phyloP scores from a whole-genome alignment of 2,113 vertebrate species.

The Zeus faber region DNA sequence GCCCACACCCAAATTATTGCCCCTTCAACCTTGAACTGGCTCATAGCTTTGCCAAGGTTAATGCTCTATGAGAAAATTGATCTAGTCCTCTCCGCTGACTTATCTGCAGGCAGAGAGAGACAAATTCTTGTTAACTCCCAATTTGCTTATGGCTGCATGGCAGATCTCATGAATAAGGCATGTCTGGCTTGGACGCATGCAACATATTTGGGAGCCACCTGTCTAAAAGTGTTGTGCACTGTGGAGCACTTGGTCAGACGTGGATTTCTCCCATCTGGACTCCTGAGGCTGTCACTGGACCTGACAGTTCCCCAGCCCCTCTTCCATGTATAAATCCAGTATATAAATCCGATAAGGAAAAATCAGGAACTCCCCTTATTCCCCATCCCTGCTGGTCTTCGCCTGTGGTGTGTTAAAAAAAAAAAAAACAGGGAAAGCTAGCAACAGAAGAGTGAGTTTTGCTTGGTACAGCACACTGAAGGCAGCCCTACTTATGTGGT shows the following conservation, averaged over 20 bases:
- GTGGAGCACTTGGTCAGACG: slow-evolving; percentile 18
- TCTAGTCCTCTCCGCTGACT: slow-evolving; percentile 55
- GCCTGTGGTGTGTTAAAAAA: not conserved
- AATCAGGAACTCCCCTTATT: slow-evolving; percentile 12
- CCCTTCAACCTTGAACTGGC: slow-evolving; percentile 68
- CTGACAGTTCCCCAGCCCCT: slow-evolving; percentile 17
- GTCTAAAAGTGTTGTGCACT: slow-evolving; percentile 39
- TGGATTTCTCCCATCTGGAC: slow-evolving; percentile 47
- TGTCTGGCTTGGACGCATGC: slow-evolving; percentile 45
- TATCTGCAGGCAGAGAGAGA: slow-evolving; percentile 42
- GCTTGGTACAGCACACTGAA: not conserved
- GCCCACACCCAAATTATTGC: slow-evolving; percentile 50
- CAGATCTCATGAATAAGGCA: slow-evolving; percentile 69
- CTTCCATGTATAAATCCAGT: slow-evolving; percentile 11
- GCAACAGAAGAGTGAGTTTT: not conserved
- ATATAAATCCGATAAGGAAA: slow-evolving; percentile 22
- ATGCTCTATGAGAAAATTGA: slow-evolving; percentile 64
- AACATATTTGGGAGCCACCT: slow-evolving; percentile 63
- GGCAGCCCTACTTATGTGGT: not conserved
- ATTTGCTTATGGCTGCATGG: slow-evolving; percentile 43
- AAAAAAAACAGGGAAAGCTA: not conserved
- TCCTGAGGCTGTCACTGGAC: slow-evolving; percentile 37
- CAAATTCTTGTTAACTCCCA: slow-evolving; percentile 44
- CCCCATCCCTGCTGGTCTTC: not conserved
- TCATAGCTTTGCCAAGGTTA: slow-evolving; percentile 66